phyloP scores from a whole-genome alignment of 2,113 vertebrate genomes.

The Noctilio leporinus region DNA sequence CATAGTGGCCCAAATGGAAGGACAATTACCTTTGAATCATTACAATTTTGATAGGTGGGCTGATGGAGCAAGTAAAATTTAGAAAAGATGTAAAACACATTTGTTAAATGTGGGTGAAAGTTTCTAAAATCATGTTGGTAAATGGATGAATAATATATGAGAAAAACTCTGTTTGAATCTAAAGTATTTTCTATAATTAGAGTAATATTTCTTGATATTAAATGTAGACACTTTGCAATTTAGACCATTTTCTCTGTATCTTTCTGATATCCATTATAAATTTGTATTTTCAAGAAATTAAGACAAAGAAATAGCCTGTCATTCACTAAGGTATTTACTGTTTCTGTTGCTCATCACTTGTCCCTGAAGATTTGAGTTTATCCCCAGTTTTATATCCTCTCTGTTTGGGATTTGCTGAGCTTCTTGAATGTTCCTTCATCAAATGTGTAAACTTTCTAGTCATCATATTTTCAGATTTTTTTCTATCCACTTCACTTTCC shows the following conservation, averaged over 20 bases:
- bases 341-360: not conserved
- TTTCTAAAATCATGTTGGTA: not conserved
- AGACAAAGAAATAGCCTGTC: not conserved
- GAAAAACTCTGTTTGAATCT: not conserved
- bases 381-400: not conserved
- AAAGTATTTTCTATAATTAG: not conserved
- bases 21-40: not conserved
- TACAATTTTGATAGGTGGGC: not conserved
- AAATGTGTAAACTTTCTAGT: not conserved
- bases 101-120: not conserved
- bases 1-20: not conserved
- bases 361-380: not conserved
- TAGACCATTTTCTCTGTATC: not conserved
- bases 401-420: not conserved
- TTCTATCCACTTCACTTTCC: not conserved
- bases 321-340: not conserved
- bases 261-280: not conserved
- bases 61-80: not conserved
- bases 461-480: not conserved
- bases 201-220: not conserved
- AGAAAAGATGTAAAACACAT: not conserved
- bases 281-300: constrained; percentile 1
- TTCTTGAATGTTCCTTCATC: not conserved
- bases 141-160: not conserved
- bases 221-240: not conserved